phyloP scores from a whole-genome alignment of 2,797 vertebrate genomes.

The Clangula hyemalis region DNA sequence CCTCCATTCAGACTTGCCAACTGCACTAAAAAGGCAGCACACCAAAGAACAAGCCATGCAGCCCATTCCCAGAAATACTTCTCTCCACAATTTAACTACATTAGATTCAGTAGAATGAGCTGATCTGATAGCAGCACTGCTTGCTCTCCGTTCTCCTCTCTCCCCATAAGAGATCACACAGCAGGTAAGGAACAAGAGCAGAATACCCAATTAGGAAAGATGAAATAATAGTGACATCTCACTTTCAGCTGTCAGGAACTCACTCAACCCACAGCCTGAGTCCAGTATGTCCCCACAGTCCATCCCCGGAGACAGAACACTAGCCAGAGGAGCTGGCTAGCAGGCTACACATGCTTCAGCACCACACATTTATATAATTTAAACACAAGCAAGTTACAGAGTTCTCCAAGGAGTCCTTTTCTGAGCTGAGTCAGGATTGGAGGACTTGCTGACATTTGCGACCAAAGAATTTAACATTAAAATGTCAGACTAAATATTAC shows the following conservation, averaged over 20 bases:
- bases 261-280: not conserved
- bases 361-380: not conserved
- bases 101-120: not conserved
- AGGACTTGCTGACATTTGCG: not conserved
- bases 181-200: not conserved
- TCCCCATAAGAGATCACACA: accelerated
- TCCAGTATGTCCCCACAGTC: not conserved
- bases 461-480: not conserved
- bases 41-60: not conserved
- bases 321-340: not conserved
- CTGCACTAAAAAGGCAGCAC: not conserved
- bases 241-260: not conserved
- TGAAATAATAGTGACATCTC: no score
- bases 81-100: not conserved
- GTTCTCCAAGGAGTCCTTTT: not conserved
- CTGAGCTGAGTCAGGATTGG: not conserved
- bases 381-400: not conserved
- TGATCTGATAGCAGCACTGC: not conserved
- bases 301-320: not conserved
- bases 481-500: not conserved
- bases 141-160: not conserved
- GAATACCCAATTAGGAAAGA: not conserved
- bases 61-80: not conserved
- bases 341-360: not conserved
- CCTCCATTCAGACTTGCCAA: accelerated